Percentiles rank a stretch among this genome's conserved stretches.
Conservation (phyloP, 92 coral and sea anemone genomes). For the Heteractis magnifica region DNA sequence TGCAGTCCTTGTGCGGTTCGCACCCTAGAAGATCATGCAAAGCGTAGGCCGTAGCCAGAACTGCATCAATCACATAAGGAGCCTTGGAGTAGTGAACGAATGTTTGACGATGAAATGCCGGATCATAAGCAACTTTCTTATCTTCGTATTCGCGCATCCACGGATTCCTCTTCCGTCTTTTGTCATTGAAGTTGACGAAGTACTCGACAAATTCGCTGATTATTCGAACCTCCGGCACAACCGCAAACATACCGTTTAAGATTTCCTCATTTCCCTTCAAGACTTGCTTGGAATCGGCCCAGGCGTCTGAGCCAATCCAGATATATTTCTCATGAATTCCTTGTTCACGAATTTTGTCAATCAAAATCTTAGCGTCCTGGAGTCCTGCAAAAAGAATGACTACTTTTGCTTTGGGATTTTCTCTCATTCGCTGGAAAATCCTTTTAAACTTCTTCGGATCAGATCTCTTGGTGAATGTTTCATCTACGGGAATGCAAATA, state of each 20-base stretch:
- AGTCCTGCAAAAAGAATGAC: slow-evolving; percentile 78
- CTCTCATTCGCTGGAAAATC: slow-evolving; percentile 59
- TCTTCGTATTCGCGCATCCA: slow-evolving; percentile 85
- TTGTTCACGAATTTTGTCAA: slow-evolving; percentile 52
- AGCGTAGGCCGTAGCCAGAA: slow-evolving; percentile 71
- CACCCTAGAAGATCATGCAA: slow-evolving; percentile 83
- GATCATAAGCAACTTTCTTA: slow-evolving; percentile 61
- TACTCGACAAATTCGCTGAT: slow-evolving; percentile 64
- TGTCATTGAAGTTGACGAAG: slow-evolving; percentile 74
- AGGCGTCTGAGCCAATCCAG: slow-evolving; percentile 82
- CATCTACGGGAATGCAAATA: slow-evolving; percentile 81
- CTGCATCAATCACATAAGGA: slow-evolving; percentile 89
- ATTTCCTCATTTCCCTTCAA: slow-evolving; percentile 66
- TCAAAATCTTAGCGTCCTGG: slow-evolving; percentile 72
- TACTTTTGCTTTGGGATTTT: slow-evolving; percentile 69
- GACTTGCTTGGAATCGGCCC: slow-evolving; percentile 75
- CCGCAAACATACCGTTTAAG: slow-evolving; percentile 69
- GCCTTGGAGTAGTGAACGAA: slow-evolving; percentile 77
- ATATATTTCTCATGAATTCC: slow-evolving; percentile 53
- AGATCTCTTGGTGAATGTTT: slow-evolving; percentile 75
- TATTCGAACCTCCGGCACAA: slow-evolving; percentile 71
- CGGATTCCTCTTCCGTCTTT: slow-evolving; percentile 66
- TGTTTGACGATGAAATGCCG: slow-evolving; percentile 66
- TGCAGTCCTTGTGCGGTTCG: slow-evolving; percentile 56
- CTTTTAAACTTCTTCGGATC: slow-evolving; percentile 54